Conservation (phyloP, 2,113 vertebrate genomes). For the Albula goreensis region DNA sequence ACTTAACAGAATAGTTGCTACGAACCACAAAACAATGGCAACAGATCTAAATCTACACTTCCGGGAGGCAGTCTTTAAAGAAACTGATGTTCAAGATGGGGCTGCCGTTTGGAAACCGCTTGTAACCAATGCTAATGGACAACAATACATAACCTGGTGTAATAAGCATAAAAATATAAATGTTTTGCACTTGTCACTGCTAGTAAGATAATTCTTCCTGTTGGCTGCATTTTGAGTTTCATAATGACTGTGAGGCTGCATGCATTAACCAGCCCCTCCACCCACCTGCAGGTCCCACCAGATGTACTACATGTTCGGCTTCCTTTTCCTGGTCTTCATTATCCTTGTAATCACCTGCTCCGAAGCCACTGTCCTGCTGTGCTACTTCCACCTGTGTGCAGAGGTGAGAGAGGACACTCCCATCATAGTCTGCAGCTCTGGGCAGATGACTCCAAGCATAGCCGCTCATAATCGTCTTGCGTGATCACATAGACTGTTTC, state of each 20-base stretch:
- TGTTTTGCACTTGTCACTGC: background rate
- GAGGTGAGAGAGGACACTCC: slow-evolving; percentile 73
- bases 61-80: too few species aligned
- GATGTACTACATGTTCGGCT: slow-evolving; percentile 99
- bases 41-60: too few species aligned
- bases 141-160: too few species aligned
- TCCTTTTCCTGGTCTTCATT: slow-evolving; percentile 96
- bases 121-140: too few species aligned
- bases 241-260: background rate
- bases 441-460: background rate
- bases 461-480: background rate
- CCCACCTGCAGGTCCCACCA: slow-evolving; percentile 88
- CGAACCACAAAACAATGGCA: too few species aligned
- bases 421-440: background rate
- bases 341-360: slow-evolving; percentile 97
- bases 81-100: too few species aligned
- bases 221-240: background rate
- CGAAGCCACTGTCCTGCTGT: slow-evolving; percentile 94
- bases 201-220: background rate
- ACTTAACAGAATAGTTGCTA: too few species aligned
- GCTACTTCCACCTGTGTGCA: slow-evolving; percentile 97
- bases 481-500: background rate
- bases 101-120: too few species aligned
- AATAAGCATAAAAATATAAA: too few species aligned
- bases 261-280: background rate